Percentiles rank a stretch among this genome's conserved stretches.
Evolutionary conservation across 2,888 invertebrate genomes (phyloP).

Genomic region (Entomobrya multifasciata): DNA sequence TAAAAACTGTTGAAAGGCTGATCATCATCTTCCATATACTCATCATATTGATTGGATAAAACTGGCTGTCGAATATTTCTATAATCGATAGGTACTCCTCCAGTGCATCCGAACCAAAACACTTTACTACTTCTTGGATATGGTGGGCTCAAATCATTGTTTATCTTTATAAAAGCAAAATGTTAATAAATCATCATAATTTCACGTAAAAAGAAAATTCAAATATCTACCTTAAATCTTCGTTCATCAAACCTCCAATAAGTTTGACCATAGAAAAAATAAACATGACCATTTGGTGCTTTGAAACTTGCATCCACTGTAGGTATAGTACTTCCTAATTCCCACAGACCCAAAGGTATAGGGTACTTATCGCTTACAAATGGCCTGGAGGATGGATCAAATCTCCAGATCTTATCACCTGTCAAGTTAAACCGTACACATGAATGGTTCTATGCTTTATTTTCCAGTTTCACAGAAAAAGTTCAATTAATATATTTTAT

Average conservation of each 20-base stretch:
- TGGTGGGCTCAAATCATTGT: constrained; percentile 36
- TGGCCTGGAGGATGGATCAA: constrained; percentile 63
- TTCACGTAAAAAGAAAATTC: neutral
- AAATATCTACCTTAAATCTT: constrained; percentile 51
- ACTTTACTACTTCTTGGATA: constrained; percentile 66
- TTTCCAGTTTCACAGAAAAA: neutral
- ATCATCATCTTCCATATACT: neutral
- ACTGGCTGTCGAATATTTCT: constrained; percentile 51
- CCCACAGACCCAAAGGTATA: constrained; percentile 37
- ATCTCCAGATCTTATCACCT: constrained; percentile 72
- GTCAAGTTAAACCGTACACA: neutral
- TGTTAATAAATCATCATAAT: neutral
- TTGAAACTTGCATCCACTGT: constrained; percentile 67
- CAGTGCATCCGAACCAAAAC: constrained; percentile 69
- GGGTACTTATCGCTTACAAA: constrained; percentile 63
- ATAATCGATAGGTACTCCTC: constrained; percentile 34
- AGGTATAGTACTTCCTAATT: neutral
- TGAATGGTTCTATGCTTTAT: neutral
- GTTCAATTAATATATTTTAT: neutral
- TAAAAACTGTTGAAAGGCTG: neutral
- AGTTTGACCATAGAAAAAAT: constrained; percentile 70
- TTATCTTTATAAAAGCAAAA: constrained; percentile 35
- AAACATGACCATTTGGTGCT: constrained; percentile 65
- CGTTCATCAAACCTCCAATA: constrained; percentile 74
- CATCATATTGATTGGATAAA: neutral